phyloP scores from a whole-genome alignment of 2,113 vertebrate genomes.

The Dasyurus viverrinus region DNA sequence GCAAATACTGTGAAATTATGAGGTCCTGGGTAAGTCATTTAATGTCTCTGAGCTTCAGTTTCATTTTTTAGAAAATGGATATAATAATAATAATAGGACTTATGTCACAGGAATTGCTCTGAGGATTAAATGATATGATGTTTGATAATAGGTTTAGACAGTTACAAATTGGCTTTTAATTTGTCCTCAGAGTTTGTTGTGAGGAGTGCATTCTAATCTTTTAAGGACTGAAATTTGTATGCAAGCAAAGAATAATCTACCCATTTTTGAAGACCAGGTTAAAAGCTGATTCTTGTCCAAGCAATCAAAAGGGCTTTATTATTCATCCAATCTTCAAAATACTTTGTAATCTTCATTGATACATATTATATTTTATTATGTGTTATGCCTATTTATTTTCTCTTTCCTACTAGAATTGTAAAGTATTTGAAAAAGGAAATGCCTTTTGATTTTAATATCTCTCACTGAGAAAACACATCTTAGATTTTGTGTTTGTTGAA shows the following conservation, averaged over 20 bases:
- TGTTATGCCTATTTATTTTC: not conserved
- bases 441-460: not conserved
- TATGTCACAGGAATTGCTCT: not conserved
- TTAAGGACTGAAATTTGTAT: not conserved
- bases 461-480: not conserved
- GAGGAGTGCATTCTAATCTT: not conserved
- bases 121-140: not conserved
- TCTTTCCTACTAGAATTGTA: not conserved
- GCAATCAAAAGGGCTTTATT: not conserved
- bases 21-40: not conserved
- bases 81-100: not conserved
- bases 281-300: not conserved
- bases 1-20: not conserved
- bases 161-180: not conserved
- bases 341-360: not conserved
- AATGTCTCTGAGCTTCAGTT: not conserved
- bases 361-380: not conserved
- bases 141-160: not conserved
- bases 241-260: not conserved
- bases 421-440: not conserved
- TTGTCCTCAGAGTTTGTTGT: not conserved
- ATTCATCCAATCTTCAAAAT: not conserved
- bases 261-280: not conserved
- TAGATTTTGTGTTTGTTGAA: not conserved
- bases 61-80: not conserved